Percentiles rank a stretch among this genome's conserved stretches.
These are phyloP conservation scores for Castor canadensis DNA, from an alignment of 2,113 vertebrate species.

Conservation along the genomic window DNA sequence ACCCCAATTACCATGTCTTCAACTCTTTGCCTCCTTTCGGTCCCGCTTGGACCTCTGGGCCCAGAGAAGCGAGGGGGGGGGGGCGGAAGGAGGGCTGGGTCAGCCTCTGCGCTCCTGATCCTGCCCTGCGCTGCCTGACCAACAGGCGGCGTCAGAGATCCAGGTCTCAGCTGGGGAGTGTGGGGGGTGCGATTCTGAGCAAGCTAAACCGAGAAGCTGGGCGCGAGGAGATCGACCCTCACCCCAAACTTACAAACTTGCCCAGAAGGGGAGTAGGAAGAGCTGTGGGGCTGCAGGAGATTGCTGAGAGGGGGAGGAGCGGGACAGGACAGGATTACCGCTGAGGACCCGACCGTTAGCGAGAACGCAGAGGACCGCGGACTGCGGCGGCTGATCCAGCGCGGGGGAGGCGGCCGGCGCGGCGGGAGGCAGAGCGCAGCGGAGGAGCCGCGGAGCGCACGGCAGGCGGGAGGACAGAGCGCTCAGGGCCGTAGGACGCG, in stretches of 20 bases:
- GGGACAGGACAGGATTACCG: background rate
- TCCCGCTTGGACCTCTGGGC: background rate
- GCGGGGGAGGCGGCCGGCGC: constrained; percentile 41
- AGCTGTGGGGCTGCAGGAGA: background rate
- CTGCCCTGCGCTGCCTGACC: constrained; percentile 76
- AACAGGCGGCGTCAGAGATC: constrained; percentile 79
- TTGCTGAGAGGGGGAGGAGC: constrained; percentile 16
- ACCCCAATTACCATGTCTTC: background rate
- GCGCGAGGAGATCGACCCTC: constrained; percentile 65
- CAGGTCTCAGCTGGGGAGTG: constrained; percentile 60
- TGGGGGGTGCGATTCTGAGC: constrained; percentile 55
- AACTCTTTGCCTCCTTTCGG: background rate
- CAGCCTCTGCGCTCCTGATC: background rate
- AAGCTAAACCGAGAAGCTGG: constrained; percentile 49
- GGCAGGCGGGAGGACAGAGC: background rate
- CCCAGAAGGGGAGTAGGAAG: constrained; percentile 24
- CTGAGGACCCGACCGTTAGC: background rate
- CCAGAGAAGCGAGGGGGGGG: background rate
- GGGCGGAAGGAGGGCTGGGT: background rate
- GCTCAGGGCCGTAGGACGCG: constrained; percentile 36
- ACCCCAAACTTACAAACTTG: constrained; percentile 77
- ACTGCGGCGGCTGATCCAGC: background rate
- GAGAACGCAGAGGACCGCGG: background rate
- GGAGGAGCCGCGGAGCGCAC: background rate
- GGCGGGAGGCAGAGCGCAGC: constrained; percentile 57